phyloP scores from a whole-genome alignment of 1,140 invertebrate species.

The Hetaerina americana region DNA sequence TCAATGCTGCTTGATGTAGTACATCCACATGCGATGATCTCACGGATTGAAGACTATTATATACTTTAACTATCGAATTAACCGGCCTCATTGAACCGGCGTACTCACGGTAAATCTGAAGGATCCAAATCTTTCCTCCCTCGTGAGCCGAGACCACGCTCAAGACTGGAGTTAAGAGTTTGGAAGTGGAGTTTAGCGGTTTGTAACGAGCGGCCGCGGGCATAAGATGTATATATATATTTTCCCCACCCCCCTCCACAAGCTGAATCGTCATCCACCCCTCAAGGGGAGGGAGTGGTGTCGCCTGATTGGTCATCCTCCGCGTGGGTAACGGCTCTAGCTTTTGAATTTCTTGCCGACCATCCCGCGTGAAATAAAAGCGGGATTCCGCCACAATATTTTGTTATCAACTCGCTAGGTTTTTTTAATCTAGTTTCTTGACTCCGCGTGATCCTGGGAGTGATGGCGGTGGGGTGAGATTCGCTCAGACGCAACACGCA shows the following conservation, averaged over 20 bases:
- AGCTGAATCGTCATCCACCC: no score
- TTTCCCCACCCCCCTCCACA: neutral
- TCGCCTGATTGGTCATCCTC: neutral
- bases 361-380: neutral
- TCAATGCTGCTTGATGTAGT: no score
- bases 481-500: neutral
- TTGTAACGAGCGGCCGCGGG: neutral
- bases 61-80: neutral
- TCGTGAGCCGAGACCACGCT: neutral
- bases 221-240: neutral
- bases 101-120: neutral
- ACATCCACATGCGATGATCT: no score
- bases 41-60: no score
- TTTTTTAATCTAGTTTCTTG: neutral
- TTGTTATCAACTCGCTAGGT: neutral
- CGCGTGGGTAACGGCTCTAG: neutral
- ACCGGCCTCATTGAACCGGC: neutral
- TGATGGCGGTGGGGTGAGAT: no score
- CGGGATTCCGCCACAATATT: no score
- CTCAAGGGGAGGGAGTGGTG: neutral
- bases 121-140: neutral
- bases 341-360: neutral
- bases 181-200: neutral
- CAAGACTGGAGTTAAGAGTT: neutral
- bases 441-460: neutral